Evolutionary conservation across 2,797 vertebrate genomes (phyloP).

Genomic region (Lutra lutra): DNA sequence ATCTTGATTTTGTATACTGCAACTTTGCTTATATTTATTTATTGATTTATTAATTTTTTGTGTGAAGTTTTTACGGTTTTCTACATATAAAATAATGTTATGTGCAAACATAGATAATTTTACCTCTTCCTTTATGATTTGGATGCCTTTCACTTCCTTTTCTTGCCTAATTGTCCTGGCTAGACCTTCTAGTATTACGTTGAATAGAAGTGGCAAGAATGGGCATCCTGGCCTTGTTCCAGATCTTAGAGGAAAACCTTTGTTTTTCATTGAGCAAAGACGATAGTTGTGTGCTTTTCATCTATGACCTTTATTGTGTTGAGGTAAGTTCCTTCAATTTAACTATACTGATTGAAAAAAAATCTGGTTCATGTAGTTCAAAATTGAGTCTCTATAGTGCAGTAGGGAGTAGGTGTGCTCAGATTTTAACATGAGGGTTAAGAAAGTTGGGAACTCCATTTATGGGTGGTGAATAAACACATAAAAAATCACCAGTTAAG

Average conservation of each 20-base stretch:
- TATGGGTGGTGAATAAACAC: not conserved
- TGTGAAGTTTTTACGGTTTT: not conserved
- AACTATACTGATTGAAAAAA: not conserved
- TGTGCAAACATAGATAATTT: not conserved
- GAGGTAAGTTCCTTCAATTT: not conserved
- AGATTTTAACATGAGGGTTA: not conserved
- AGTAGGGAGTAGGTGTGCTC: not conserved
- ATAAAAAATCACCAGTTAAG: not conserved
- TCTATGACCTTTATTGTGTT: not conserved
- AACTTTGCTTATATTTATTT: not conserved
- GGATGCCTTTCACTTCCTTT: not conserved
- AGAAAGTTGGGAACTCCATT: not conserved
- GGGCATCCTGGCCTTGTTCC: not conserved
- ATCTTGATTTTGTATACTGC: not conserved
- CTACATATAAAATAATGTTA: not conserved
- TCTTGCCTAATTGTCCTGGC: not conserved
- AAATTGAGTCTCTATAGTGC: not conserved
- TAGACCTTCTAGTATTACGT: not conserved
- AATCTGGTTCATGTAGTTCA: not conserved
- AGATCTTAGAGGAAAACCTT: not conserved
- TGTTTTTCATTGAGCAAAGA: not conserved
- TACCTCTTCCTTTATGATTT: not conserved
- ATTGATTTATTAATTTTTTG: not conserved
- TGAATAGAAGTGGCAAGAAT: not conserved
- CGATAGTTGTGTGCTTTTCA: not conserved